These are phyloP conservation scores for Rhyacophila evoluta DNA, from an alignment of 2,888 invertebrate species.

Conservation along the genomic window DNA sequence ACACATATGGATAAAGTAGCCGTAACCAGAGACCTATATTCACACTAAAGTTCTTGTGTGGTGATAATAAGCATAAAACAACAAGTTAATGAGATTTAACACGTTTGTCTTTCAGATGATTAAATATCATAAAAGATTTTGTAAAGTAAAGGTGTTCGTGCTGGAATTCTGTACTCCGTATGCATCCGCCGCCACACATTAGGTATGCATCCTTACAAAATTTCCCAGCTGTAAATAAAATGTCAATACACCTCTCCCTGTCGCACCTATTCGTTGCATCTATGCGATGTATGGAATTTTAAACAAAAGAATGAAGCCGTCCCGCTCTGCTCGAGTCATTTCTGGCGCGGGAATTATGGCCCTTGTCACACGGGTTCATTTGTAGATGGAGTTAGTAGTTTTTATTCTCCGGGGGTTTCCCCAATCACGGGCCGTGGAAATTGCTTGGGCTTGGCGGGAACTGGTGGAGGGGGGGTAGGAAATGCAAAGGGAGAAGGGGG, in stretches of 20 bases:
- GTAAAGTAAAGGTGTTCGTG: background rate
- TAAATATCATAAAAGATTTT: too few species aligned
- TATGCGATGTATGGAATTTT: conserved; percentile 41
- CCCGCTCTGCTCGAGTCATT: conserved; percentile 47
- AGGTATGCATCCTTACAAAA: conserved; percentile 54
- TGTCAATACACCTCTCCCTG: conserved; percentile 37
- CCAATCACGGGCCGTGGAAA: conserved; percentile 55
- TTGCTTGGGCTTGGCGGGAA: conserved; percentile 46
- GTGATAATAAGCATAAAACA: too few species aligned
- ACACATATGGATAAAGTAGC: too few species aligned
- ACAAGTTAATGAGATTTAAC: too few species aligned
- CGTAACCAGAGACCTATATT: too few species aligned
- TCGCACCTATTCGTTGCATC: conserved; percentile 28
- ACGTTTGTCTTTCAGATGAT: too few species aligned
- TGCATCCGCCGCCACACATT: conserved; percentile 45
- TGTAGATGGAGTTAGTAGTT: conserved; percentile 55
- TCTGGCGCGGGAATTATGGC: conserved; percentile 53
- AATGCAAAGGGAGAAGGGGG: conserved; percentile 9
- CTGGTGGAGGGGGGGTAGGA: conserved; percentile 1
- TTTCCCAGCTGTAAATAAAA: conserved; percentile 55
- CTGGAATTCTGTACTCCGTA: background rate
- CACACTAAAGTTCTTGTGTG: too few species aligned
- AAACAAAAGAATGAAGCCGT: conserved; percentile 52
- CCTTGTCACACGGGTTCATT: conserved; percentile 55
- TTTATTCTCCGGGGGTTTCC: conserved; percentile 54